Conservation (phyloP, 2,113 vertebrate genomes). For the Tringa solitaria region DNA sequence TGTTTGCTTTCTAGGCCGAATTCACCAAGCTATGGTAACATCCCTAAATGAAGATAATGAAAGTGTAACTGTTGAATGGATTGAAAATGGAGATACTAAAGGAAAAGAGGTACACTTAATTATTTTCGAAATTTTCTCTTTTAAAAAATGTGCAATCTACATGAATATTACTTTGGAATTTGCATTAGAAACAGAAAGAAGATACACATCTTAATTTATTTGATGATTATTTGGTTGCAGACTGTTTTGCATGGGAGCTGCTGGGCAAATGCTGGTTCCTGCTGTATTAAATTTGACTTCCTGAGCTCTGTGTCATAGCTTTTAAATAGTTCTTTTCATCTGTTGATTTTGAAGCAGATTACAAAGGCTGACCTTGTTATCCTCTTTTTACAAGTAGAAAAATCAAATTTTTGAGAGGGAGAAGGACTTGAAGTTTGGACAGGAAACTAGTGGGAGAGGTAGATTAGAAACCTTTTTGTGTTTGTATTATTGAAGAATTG, state of each 20-base stretch:
- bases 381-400: neutral
- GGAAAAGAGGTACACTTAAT: slow-evolving; percentile 86
- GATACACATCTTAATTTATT: neutral
- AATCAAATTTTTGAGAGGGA: neutral
- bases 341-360: neutral
- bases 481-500: neutral
- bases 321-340: neutral
- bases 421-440: neutral
- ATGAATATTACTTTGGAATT: neutral
- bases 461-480: neutral
- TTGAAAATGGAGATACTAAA: slow-evolving; percentile 96
- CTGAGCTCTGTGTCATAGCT: neutral
- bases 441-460: neutral
- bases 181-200: neutral
- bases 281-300: neutral
- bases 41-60: slow-evolving; percentile 92
- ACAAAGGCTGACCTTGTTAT: neutral
- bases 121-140: neutral
- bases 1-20: slow-evolving; percentile 78
- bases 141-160: neutral
- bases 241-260: neutral
- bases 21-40: slow-evolving; percentile 96
- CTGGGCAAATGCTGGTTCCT: neutral
- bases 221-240: neutral
- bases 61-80: slow-evolving; percentile 94